Evolutionary conservation across 2,113 vertebrate species (phyloP).

Genomic region (Symphodus melops): DNA sequence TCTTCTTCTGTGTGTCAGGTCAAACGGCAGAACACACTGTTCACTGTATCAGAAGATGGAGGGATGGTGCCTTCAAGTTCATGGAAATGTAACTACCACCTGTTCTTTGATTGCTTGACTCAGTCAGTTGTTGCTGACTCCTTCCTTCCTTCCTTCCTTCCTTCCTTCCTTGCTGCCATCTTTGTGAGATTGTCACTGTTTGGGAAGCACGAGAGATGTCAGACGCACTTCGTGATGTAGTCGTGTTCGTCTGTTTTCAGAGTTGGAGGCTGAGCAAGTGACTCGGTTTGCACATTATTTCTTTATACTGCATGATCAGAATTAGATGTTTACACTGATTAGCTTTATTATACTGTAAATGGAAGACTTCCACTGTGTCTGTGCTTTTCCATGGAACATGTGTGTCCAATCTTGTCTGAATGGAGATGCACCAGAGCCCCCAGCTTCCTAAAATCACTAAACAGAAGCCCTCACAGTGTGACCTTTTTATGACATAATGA

Average conservation of each 20-base stretch:
- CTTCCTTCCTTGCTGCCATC: constrained; percentile 1
- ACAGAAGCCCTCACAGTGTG: background rate
- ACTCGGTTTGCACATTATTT: background rate
- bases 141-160: background rate
- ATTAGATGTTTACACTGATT: too few relatives aligned
- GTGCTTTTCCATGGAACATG: too few relatives aligned
- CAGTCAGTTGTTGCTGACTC: background rate
- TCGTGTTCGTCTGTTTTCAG: background rate
- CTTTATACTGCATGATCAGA: too few relatives aligned
- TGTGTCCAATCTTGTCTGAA: background rate
- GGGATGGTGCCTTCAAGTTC: background rate
- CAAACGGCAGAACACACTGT: background rate
- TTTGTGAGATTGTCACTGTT: background rate
- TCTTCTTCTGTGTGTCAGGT: background rate
- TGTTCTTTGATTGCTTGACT: constrained; percentile 2
- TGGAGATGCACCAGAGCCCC: background rate
- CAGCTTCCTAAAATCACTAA: background rate
- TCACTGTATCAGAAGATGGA: background rate
- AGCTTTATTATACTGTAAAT: too few relatives aligned
- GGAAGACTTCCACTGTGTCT: too few relatives aligned
- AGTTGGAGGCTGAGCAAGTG: background rate
- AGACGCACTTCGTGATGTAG: background rate
- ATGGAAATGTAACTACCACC: background rate
- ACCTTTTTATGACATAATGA: background rate
- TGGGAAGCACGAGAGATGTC: background rate